phyloP scores from a whole-genome alignment of 2,888 invertebrate genomes.

The Tipula vernalis region DNA sequence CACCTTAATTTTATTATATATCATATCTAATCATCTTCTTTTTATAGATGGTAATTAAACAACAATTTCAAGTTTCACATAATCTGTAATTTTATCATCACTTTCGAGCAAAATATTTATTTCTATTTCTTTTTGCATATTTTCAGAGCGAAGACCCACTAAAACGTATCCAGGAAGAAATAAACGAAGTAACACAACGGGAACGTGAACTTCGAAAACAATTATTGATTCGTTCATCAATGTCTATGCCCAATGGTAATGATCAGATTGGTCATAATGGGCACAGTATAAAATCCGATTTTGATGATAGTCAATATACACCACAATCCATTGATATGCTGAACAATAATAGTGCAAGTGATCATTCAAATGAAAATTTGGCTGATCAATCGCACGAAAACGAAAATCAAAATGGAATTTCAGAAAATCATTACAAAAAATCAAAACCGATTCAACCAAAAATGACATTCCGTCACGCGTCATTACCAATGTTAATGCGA shows the following conservation, averaged over 20 bases:
- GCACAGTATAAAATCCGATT: not conserved
- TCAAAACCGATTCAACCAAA: constrained; percentile 21
- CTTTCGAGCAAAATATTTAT: too few species aligned
- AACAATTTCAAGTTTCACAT: too few species aligned
- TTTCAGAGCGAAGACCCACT: constrained; percentile 57
- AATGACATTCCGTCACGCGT: constrained; percentile 14
- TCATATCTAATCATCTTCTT: too few species aligned
- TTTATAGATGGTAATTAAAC: too few species aligned
- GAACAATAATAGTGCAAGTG: not conserved
- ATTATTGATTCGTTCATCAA: constrained; percentile 31
- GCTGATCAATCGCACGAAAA: constrained; percentile 19
- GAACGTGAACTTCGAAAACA: constrained; percentile 59
- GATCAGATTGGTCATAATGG: not conserved
- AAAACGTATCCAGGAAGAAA: constrained; percentile 77
- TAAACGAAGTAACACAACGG: constrained; percentile 70
- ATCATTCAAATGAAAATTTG: constrained; percentile 24
- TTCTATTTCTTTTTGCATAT: not conserved
- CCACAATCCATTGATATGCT: not conserved
- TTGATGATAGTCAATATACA: not conserved
- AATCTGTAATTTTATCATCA: too few species aligned
- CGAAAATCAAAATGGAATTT: constrained; percentile 21
- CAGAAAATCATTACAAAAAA: constrained; percentile 18
- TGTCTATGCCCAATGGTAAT: constrained; percentile 26
- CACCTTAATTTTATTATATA: too few species aligned
- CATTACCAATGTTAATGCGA: constrained; percentile 26